Conservation (phyloP, 2,888 invertebrate species). For the Liposcelis brunnea region DNA sequence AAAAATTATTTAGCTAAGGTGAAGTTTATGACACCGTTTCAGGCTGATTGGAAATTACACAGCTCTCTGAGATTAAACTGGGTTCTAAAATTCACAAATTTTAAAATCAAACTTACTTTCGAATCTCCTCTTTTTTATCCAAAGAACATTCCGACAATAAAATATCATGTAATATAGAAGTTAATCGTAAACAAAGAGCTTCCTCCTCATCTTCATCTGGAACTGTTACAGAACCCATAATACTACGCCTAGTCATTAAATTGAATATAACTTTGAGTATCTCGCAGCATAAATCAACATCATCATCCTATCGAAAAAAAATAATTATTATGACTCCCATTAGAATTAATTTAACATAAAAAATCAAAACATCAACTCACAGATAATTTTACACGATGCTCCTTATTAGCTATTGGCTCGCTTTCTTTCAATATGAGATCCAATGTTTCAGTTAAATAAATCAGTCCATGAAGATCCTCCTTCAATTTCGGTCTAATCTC, state of each 20-base stretch:
- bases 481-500: slow-evolving; percentile 47
- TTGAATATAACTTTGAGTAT: slow-evolving; percentile 65
- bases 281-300: slow-evolving; percentile 49
- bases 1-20: slow-evolving; percentile 7
- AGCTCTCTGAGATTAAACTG: too few species aligned
- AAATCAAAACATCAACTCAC: too few species aligned
- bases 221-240: neutral
- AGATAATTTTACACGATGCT: slow-evolving; percentile 2
- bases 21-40: neutral
- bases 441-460: slow-evolving; percentile 47
- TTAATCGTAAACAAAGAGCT: slow-evolving; percentile 51
- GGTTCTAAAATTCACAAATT: slow-evolving; percentile 6
- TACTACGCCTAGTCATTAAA: slow-evolving; percentile 30
- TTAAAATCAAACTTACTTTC: slow-evolving; percentile 27
- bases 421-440: slow-evolving; percentile 40
- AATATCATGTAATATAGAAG: slow-evolving; percentile 50
- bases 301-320: slow-evolving; percentile 31
- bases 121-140: slow-evolving; percentile 46
- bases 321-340: too few species aligned
- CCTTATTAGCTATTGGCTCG: neutral
- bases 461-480: slow-evolving; percentile 49
- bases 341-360: slow-evolving; percentile 14
- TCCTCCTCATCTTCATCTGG: slow-evolving; percentile 39
- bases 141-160: slow-evolving; percentile 37
- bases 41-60: too few species aligned